Evolutionary conservation across 1,140 invertebrate genomes (phyloP).

Genomic region (Bactericera cockerelli): DNA sequence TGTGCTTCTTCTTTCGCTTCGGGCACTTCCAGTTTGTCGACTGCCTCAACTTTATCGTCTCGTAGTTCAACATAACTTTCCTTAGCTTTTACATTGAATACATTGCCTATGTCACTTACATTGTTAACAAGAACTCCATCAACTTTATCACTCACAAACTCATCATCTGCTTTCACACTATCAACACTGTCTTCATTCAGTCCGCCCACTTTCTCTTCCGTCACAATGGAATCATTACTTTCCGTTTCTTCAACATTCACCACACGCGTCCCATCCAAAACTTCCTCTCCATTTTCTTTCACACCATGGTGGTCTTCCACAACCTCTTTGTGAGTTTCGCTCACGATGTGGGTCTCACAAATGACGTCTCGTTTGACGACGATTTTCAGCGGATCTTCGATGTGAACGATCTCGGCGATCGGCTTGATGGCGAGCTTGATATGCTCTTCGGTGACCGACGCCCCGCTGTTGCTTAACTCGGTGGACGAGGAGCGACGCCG

Average conservation of each 20-base stretch:
- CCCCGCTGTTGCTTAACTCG: neutral
- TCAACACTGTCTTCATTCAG: too few relatives aligned
- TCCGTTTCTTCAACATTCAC: neutral
- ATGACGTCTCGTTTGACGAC: neutral
- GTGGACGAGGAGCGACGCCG: conserved; percentile 18
- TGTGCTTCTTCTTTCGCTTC: conserved; percentile 19
- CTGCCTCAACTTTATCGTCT: too few relatives aligned
- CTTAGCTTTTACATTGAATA: too few relatives aligned
- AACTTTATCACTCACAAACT: too few relatives aligned
- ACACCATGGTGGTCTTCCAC: neutral
- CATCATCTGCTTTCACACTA: too few relatives aligned
- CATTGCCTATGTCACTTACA: too few relatives aligned
- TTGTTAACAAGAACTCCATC: too few relatives aligned
- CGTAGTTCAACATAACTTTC: too few relatives aligned
- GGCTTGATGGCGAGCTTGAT: neutral
- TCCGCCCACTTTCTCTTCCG: too few relatives aligned
- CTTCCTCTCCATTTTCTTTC: neutral
- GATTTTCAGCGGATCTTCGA: neutral
- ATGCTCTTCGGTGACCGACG: neutral
- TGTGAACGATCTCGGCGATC: conserved; percentile 5
- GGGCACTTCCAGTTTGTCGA: too few relatives aligned
- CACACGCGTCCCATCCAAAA: neutral
- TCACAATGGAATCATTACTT: neutral
- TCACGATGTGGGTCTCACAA: conserved; percentile 1
- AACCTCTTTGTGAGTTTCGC: neutral